Conservation (phyloP, 2,113 vertebrate species). For the Xiphophorus maculatus region DNA sequence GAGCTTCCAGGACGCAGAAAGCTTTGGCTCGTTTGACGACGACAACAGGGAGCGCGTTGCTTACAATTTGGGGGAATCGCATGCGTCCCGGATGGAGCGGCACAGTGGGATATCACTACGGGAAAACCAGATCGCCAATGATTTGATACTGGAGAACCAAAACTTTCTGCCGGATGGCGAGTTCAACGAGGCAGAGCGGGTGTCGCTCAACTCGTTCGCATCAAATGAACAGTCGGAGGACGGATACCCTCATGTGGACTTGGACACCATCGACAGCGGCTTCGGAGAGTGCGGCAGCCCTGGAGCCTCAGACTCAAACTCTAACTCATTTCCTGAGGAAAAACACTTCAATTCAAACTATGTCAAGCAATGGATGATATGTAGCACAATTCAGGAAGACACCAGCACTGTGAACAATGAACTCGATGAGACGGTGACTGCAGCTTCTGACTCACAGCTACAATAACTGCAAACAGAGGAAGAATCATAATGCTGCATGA, state of each 20-base stretch:
- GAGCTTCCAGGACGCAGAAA: constrained; percentile 49
- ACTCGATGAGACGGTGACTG: not conserved
- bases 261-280: constrained; percentile 96
- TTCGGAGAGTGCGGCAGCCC: constrained; percentile 90
- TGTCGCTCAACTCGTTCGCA: constrained; percentile 78
- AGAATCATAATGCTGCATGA: not conserved
- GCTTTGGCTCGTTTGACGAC: constrained; percentile 67
- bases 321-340: constrained; percentile 47
- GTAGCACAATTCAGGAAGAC: constrained; percentile 43
- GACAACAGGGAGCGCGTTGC: constrained; percentile 9
- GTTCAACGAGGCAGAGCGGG: constrained; percentile 73
- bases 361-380: constrained; percentile 90
- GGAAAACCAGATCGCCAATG: not conserved
- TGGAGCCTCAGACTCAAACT: constrained; percentile 80
- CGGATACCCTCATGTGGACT: constrained; percentile 85
- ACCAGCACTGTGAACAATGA: constrained; percentile 3
- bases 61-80: constrained; percentile 6
- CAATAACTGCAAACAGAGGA: not conserved
- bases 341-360: constrained; percentile 85
- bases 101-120: constrained; percentile 55
- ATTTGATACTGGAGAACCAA: constrained; percentile 22
- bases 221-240: constrained; percentile 77
- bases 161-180: constrained; percentile 70
- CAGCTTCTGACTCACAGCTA: not conserved
- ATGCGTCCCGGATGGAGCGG: constrained; percentile 24